phyloP scores from a whole-genome alignment of 2,113 vertebrate species.

The Elephas maximus region DNA sequence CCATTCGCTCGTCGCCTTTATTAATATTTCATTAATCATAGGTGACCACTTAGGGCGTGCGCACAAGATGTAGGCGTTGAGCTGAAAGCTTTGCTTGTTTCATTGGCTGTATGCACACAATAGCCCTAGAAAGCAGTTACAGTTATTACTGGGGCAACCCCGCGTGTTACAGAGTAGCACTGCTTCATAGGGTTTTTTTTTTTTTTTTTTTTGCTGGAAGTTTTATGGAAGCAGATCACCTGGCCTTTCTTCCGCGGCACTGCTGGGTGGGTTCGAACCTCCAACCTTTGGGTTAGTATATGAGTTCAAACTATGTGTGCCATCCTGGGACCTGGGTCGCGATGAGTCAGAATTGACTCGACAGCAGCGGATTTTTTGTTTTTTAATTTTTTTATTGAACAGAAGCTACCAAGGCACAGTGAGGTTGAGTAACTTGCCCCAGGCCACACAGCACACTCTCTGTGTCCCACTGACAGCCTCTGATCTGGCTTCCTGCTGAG shows the following conservation, averaged over 20 bases:
- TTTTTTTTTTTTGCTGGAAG: background rate
- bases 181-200: background rate
- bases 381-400: no score
- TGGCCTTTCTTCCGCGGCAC: background rate
- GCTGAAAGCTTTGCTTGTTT: background rate
- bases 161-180: background rate
- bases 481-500: background rate
- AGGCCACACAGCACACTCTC: background rate
- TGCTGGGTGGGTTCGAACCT: no score
- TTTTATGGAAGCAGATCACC: background rate
- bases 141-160: accelerated
- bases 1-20: background rate
- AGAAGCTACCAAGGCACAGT: no score
- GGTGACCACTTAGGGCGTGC: background rate
- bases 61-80: background rate
- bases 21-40: slow-evolving; percentile 38
- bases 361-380: no score
- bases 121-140: background rate
- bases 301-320: no score
- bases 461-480: background rate
- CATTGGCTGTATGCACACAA: accelerated
- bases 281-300: no score
- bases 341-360: background rate
- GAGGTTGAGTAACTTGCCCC: no score
- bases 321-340: no score